A percentile compares a stretch with the other conserved stretches of the same genome.
These are phyloP conservation scores for Leptosomus discolor DNA, from an alignment of 2,113 vertebrate genomes.

Conservation along the genomic window DNA sequence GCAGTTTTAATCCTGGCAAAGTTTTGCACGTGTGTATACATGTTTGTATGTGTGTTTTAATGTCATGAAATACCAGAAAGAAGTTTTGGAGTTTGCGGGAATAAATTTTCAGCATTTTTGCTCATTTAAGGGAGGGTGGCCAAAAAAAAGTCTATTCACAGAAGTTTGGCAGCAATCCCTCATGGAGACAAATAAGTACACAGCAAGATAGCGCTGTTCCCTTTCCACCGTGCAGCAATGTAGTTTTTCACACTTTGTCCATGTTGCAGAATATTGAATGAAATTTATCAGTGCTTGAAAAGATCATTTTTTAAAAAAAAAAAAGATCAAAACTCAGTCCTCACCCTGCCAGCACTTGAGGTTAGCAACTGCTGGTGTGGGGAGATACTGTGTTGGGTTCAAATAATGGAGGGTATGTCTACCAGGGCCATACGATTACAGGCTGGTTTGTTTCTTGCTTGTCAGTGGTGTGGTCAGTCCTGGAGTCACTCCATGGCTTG, in stretches of 20 bases:
- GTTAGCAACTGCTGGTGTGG: not conserved
- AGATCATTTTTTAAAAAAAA: not conserved
- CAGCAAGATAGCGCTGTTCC: constrained; percentile 26
- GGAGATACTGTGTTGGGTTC: not conserved
- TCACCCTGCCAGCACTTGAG: accelerated
- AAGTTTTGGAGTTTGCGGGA: constrained; percentile 33
- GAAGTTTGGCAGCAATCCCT: constrained; percentile 52
- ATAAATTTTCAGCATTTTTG: constrained; percentile 49
- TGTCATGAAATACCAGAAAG: constrained; percentile 24
- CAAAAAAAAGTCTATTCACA: constrained; percentile 39
- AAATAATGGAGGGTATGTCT: not conserved
- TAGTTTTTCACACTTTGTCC: not conserved
- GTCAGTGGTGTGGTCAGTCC: not conserved
- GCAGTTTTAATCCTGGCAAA: not conserved
- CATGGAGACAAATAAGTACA: constrained; percentile 22
- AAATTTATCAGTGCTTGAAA: not conserved
- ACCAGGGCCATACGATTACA: accelerated
- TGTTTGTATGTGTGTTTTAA: not conserved
- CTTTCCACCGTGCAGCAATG: not conserved
- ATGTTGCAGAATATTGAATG: not conserved
- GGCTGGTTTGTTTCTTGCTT: not conserved
- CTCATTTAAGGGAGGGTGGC: constrained; percentile 22
- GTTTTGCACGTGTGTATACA: not conserved
- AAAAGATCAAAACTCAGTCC: not conserved
- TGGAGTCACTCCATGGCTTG: not conserved